Evolutionary conservation across 2,888 invertebrate genomes (phyloP).

Genomic region (Cyclophora punctaria): DNA sequence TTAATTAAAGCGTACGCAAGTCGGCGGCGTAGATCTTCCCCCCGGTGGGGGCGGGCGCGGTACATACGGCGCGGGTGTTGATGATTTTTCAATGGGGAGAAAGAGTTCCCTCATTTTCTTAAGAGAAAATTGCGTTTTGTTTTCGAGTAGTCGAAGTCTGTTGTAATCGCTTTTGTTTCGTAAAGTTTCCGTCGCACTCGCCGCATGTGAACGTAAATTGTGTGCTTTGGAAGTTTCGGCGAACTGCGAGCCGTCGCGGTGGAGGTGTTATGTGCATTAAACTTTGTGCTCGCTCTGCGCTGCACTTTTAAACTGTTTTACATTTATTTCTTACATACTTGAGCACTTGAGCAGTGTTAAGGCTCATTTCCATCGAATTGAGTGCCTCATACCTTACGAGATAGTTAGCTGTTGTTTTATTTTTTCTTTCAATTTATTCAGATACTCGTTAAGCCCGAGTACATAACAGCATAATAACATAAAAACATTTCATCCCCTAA

Average conservation of each 20-base stretch:
- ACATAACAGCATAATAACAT: not conserved
- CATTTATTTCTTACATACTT: no score
- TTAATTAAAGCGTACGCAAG: conserved; percentile 77
- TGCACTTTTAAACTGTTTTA: no score
- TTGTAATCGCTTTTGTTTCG: conserved; percentile 75
- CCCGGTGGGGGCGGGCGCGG: conserved; percentile 44
- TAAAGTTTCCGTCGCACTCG: conserved; percentile 49
- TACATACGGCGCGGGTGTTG: conserved; percentile 73
- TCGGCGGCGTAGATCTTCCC: conserved; percentile 72
- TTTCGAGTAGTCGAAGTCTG: conserved; percentile 75
- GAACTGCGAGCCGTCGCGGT: conserved; percentile 48
- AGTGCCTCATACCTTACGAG: no score
- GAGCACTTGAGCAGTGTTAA: no score
- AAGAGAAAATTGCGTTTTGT: conserved; percentile 76
- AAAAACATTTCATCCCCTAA: conserved; percentile 35
- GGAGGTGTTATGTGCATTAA: conserved; percentile 38
- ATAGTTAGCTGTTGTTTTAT: no score
- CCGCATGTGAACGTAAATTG: conserved; percentile 70
- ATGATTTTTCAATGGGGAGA: conserved; percentile 76
- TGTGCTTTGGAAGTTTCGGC: conserved; percentile 62
- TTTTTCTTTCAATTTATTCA: no score
- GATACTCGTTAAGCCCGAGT: no score
- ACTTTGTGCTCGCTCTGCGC: conserved; percentile 11
- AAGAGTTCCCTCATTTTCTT: conserved; percentile 76
- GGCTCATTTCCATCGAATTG: no score